Conservation (phyloP, 2,113 vertebrate genomes). For the Emydura subglobosa region DNA sequence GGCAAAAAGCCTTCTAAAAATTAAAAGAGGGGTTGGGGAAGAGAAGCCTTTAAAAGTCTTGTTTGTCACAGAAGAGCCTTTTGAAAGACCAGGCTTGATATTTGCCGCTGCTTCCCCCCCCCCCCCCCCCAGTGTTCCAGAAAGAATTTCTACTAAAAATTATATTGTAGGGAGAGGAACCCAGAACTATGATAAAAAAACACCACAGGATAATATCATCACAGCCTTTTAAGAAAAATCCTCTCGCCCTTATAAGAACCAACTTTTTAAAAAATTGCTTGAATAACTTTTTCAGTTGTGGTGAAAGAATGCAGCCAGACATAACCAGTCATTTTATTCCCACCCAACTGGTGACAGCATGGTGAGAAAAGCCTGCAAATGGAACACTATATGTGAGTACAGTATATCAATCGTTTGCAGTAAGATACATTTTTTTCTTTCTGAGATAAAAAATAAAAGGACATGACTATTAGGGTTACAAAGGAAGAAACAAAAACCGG, state of each 20-base stretch:
- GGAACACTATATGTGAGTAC: constrained; percentile 26
- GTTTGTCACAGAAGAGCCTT: not conserved
- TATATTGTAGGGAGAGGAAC: not conserved
- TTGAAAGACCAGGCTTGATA: not conserved
- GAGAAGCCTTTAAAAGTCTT: not conserved
- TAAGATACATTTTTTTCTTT: constrained; percentile 11
- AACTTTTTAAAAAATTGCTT: not conserved
- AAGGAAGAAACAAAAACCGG: constrained; percentile 8
- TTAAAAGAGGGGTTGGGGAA: not conserved
- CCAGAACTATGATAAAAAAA: not conserved
- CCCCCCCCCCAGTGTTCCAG: not conserved
- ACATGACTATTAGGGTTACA: not conserved
- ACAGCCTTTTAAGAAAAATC: not conserved
- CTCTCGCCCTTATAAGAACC: not conserved
- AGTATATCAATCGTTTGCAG: constrained; percentile 30
- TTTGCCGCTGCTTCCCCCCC: not conserved
- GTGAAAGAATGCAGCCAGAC: not conserved
- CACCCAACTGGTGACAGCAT: not conserved
- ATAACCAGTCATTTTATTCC: constrained; percentile 34
- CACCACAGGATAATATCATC: not conserved
- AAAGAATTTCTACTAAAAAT: constrained; percentile 20
- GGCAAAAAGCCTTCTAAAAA: not conserved
- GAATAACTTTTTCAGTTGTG: constrained; percentile 4
- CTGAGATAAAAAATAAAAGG: not conserved
- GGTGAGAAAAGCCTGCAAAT: not conserved